Percentiles rank a stretch among this genome's conserved stretches.
Evolutionary conservation across 2,888 invertebrate genomes (phyloP).

Genomic region (Psylliodes chrysocephalus): DNA sequence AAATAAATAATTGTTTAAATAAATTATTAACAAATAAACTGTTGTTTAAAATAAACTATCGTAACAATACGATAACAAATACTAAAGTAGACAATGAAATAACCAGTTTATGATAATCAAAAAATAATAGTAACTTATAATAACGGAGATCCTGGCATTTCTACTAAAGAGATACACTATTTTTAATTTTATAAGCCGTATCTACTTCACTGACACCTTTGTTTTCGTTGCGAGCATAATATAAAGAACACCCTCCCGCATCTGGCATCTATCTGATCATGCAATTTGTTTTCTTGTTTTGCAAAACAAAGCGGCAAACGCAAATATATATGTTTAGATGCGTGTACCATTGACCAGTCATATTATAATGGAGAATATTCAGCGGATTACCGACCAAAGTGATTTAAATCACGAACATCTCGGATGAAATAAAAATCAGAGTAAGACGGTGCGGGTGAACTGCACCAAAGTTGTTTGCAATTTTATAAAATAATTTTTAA

Average conservation of each 20-base stretch:
- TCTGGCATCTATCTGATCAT: background rate
- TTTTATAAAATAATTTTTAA: too few relatives aligned
- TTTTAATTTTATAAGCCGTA: too few relatives aligned
- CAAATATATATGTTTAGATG: conserved; percentile 39
- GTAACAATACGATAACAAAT: too few relatives aligned
- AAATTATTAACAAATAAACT: too few relatives aligned
- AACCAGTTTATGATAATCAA: too few relatives aligned
- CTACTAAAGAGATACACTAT: too few relatives aligned
- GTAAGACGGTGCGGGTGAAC: conserved; percentile 4
- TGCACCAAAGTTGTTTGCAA: too few relatives aligned
- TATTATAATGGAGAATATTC: conserved; percentile 34
- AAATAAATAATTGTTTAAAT: too few relatives aligned
- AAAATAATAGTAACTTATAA: too few relatives aligned
- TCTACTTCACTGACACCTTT: background rate
- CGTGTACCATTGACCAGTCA: conserved; percentile 37
- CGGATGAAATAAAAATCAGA: conserved; percentile 12
- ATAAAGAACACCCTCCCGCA: conserved; percentile 17
- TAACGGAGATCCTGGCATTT: too few relatives aligned
- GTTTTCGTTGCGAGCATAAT: conserved; percentile 9
- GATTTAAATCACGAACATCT: conserved; percentile 48
- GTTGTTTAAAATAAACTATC: too few relatives aligned
- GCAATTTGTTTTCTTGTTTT: conserved; percentile 31
- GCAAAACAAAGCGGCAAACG: conserved; percentile 36
- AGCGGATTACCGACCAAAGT: conserved; percentile 39
- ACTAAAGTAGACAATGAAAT: too few relatives aligned